phyloP scores from a whole-genome alignment of 1,140 invertebrate genomes.

The Pentalonia nigronervosa region DNA sequence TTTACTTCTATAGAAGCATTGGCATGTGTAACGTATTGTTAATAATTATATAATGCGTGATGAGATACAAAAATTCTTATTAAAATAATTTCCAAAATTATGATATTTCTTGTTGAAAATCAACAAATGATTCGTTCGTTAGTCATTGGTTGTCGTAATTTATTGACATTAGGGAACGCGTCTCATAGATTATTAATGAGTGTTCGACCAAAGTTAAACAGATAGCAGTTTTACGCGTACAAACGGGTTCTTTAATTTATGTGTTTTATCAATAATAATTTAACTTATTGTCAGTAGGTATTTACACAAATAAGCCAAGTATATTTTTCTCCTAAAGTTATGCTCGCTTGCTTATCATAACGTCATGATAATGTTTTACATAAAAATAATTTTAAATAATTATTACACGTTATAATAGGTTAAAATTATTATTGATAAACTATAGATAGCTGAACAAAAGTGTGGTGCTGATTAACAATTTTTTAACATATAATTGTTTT shows the following conservation, averaged over 20 bases:
- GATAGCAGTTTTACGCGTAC: background rate
- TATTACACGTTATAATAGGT: background rate
- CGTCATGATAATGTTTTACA: background rate
- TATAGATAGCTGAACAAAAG: too few relatives aligned
- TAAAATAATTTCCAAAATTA: background rate
- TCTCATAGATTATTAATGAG: constrained; percentile 9
- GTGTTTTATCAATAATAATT: constrained; percentile 17
- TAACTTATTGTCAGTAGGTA: background rate
- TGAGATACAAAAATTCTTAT: background rate
- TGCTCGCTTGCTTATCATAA: background rate
- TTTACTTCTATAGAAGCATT: background rate
- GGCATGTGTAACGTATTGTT: background rate
- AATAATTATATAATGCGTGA: background rate
- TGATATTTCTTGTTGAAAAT: background rate
- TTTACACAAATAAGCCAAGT: background rate
- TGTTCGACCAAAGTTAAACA: background rate
- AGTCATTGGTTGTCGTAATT: constrained; percentile 7
- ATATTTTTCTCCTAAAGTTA: background rate
- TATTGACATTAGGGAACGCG: constrained; percentile 28
- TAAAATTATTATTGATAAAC: background rate
- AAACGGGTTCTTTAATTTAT: background rate
- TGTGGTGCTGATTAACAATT: background rate
- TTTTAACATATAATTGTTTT: background rate
- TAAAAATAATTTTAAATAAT: background rate
- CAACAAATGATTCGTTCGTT: constrained; percentile 17